These are phyloP conservation scores for Lobophora halterata DNA, from an alignment of 2,888 invertebrate species.

Conservation along the genomic window DNA sequence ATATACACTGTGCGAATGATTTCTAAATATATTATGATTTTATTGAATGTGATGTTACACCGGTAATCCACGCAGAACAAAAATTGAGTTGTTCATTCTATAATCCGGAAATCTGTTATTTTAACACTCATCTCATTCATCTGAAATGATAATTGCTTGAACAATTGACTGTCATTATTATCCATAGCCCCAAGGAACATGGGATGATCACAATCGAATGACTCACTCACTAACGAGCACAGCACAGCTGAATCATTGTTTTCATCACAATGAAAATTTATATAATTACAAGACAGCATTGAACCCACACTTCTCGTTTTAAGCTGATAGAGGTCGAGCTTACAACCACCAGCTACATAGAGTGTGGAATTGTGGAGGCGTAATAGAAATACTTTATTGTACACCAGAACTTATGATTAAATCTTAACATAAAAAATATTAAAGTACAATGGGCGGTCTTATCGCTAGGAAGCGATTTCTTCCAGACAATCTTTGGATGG, in stretches of 20 bases:
- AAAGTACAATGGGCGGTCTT: no score
- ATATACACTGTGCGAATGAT: no score
- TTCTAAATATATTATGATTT: no score
- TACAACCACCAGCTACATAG: no score
- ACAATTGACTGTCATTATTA: slow-evolving; percentile 1
- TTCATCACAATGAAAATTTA: slow-evolving; percentile 52
- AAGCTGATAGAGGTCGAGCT: slow-evolving; percentile 2
- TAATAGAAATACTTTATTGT: neutral
- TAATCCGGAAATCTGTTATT: slow-evolving; percentile 3
- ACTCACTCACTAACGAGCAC: slow-evolving; percentile 58
- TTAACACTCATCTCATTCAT: slow-evolving; percentile 2
- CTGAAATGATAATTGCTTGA: slow-evolving; percentile 1
- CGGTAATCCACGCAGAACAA: no score
- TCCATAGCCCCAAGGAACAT: slow-evolving; percentile 25
- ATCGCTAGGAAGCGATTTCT: no score
- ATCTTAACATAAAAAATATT: no score
- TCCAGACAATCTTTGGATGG: no score
- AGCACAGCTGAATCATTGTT: slow-evolving; percentile 69
- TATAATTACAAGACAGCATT: slow-evolving; percentile 35
- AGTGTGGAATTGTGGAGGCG: slow-evolving; percentile 5
- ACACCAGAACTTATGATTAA: slow-evolving; percentile 2
- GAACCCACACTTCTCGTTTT: slow-evolving; percentile 23
- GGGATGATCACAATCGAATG: slow-evolving; percentile 38
- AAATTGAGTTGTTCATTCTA: no score
- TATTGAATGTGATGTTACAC: no score